Conservation (phyloP, 1,140 invertebrate species). For the Mamestra configurata region DNA sequence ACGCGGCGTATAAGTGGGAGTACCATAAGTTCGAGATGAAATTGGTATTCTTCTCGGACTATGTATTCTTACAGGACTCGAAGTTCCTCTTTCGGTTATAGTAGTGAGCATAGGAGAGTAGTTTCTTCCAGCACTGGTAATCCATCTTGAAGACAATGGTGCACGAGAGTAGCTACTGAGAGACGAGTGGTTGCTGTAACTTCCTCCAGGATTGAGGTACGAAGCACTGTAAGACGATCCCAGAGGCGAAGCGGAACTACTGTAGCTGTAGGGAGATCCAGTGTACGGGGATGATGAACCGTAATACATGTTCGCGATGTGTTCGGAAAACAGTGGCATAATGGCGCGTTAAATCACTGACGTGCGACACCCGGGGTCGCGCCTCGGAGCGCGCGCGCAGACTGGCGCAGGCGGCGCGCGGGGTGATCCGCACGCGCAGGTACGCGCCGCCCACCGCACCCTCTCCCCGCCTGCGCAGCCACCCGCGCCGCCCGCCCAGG, state of each 20-base stretch:
- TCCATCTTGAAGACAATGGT: constrained; percentile 75
- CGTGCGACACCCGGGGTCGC: constrained; percentile 62
- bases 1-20: constrained; percentile 87
- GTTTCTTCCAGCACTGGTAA: constrained; percentile 75
- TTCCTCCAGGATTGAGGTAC: constrained; percentile 85
- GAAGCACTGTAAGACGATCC: constrained; percentile 84
- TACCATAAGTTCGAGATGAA: constrained; percentile 71
- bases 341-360: constrained; percentile 61
- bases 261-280: constrained; percentile 75
- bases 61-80: constrained; percentile 79
- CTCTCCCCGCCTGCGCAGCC: constrained; percentile 32
- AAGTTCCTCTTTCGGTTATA: constrained; percentile 90
- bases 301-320: constrained; percentile 88
- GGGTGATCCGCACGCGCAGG: constrained; percentile 55
- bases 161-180: constrained; percentile 82
- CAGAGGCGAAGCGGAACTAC: constrained; percentile 72
- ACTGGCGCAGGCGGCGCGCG: constrained; percentile 68
- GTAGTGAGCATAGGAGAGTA: constrained; percentile 93
- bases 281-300: constrained; percentile 80
- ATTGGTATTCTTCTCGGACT: constrained; percentile 79
- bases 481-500: constrained; percentile 60
- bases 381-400: constrained; percentile 65
- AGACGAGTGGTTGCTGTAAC: constrained; percentile 89
- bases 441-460: constrained; percentile 70
- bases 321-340: constrained; percentile 89